Conservation (phyloP, 2,888 invertebrate species). For the Caenorhabditis afra region DNA sequence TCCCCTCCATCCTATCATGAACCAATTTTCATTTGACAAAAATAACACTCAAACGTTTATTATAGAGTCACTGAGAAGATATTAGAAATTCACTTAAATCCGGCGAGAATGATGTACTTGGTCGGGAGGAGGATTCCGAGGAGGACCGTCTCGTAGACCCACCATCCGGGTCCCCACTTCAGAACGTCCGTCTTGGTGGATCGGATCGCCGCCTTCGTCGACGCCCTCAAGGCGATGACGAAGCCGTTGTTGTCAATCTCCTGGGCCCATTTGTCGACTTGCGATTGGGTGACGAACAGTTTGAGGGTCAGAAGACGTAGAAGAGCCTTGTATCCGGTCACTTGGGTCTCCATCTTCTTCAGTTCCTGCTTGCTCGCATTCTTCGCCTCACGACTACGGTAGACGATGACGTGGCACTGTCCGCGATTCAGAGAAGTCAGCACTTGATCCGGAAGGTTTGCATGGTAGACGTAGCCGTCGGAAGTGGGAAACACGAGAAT, state of each 20-base stretch:
- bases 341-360: background rate
- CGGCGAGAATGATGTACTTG: background rate
- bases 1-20: no score
- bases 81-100: background rate
- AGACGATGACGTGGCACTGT: background rate
- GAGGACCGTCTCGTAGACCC: background rate
- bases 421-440: background rate
- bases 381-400: background rate
- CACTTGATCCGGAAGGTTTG: background rate
- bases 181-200: background rate
- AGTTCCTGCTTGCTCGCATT: background rate
- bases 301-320: background rate
- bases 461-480: slow-evolving; percentile 2
- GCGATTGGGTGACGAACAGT: background rate
- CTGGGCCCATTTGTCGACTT: background rate
- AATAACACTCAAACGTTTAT: no score
- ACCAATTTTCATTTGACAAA: no score
- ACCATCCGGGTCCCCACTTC: background rate
- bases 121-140: background rate
- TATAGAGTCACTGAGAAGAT: no score
- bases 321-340: background rate
- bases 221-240: background rate
- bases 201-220: background rate
- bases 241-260: background rate
- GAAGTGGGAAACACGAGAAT: slow-evolving; percentile 1